phyloP scores from a whole-genome alignment of 2,888 invertebrate genomes.

The Mallateleia sp. region DNA sequence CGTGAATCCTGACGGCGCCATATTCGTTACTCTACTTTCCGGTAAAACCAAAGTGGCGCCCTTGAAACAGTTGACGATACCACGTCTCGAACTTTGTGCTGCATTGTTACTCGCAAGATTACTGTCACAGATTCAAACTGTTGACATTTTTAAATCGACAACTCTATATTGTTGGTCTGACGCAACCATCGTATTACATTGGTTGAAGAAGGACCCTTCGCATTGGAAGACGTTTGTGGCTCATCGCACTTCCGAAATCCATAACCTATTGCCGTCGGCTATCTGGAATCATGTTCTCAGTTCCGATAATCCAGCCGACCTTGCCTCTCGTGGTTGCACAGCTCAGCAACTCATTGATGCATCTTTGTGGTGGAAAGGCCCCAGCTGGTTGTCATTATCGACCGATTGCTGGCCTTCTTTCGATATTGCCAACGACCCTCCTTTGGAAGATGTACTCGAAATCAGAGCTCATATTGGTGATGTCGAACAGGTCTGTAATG shows the following conservation, averaged over 20 bases:
- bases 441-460: no score
- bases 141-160: not conserved
- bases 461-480: no score
- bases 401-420: no score
- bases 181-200: slow-evolving; percentile 2
- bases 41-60: slow-evolving; percentile 22
- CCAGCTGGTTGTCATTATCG: not conserved
- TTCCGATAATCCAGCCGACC: slow-evolving; percentile 33
- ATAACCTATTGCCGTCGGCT: not conserved
- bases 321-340: slow-evolving; percentile 25
- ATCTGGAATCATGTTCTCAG: slow-evolving; percentile 34
- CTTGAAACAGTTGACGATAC: slow-evolving; percentile 1
- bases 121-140: not conserved
- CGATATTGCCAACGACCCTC: no score
- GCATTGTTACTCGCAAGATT: slow-evolving; percentile 27
- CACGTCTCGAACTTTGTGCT: slow-evolving; percentile 25
- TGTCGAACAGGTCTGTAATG: no score
- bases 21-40: no score
- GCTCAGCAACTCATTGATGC: not conserved
- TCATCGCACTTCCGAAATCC: not conserved
- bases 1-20: no score
- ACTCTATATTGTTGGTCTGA: not conserved
- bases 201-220: not conserved
- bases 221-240: not conserved
- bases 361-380: slow-evolving; percentile 6